These are phyloP conservation scores for Callipepla californica DNA, from an alignment of 2,113 vertebrate species.

Conservation along the genomic window DNA sequence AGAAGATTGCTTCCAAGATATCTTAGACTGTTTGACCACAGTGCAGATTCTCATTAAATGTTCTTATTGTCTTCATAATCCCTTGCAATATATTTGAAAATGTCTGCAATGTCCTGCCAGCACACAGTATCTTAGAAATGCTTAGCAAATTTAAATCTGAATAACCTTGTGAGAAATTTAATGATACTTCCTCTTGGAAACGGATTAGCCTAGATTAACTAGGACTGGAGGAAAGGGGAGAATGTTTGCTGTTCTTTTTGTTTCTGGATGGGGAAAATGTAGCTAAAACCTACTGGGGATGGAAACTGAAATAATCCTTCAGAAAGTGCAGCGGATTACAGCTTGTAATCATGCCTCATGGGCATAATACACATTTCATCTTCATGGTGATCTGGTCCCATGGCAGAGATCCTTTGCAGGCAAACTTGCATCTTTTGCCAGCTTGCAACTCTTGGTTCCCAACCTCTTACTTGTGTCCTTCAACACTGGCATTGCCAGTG, in stretches of 20 bases:
- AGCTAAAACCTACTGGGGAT: background rate
- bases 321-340: background rate
- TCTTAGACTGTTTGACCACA: background rate
- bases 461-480: background rate
- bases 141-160: background rate
- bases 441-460: background rate
- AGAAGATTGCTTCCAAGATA: background rate
- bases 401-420: background rate
- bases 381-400: background rate
- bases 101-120: background rate
- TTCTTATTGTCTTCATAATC: background rate
- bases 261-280: background rate
- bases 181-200: background rate
- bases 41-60: background rate
- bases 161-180: background rate
- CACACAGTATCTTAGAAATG: background rate
- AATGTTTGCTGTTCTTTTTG: background rate
- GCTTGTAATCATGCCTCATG: background rate
- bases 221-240: background rate
- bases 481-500: background rate
- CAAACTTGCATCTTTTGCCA: background rate
- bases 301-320: background rate
- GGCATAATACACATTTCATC: background rate
- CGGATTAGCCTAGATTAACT: background rate
- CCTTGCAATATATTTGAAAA: background rate